These are phyloP conservation scores for Andricus grossulariae DNA, from an alignment of 1,140 invertebrate species.

Conservation along the genomic window DNA sequence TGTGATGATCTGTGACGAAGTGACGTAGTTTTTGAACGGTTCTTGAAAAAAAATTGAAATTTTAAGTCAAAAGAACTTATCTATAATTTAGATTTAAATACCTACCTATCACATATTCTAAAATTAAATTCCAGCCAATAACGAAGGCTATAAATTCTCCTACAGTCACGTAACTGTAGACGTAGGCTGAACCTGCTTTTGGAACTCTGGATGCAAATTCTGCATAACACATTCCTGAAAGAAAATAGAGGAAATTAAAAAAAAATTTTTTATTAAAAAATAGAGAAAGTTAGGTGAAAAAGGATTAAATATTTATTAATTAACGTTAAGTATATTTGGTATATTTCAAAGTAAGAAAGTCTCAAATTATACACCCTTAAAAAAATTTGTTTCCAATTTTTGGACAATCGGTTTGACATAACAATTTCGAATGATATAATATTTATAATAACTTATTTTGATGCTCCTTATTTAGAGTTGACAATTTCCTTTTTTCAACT, in stretches of 20 bases:
- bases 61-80: not conserved
- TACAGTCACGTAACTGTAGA: conserved; percentile 92
- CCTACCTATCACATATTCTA: conserved; percentile 93
- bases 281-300: not conserved
- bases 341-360: conserved; percentile 27
- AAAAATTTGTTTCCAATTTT: too few relatives aligned
- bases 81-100: conserved; percentile 29
- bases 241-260: conserved; percentile 59
- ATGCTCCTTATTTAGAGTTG: too few relatives aligned
- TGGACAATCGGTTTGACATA: too few relatives aligned
- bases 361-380: not conserved
- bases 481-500: too few relatives aligned
- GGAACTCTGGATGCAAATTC: conserved; percentile 93
- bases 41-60: too few relatives aligned
- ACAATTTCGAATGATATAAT: too few relatives aligned
- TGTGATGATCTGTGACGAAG: too few relatives aligned
- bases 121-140: conserved; percentile 92
- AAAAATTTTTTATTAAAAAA: conserved; percentile 50
- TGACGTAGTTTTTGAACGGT: too few relatives aligned
- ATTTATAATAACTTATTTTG: too few relatives aligned
- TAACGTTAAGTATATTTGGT: not conserved
- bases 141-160: conserved; percentile 88
- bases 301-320: not conserved
- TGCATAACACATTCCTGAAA: conserved; percentile 86
- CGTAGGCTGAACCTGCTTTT: conserved; percentile 90